Conservation (phyloP, 1,140 invertebrate species). For the Frieseomelitta varia region DNA sequence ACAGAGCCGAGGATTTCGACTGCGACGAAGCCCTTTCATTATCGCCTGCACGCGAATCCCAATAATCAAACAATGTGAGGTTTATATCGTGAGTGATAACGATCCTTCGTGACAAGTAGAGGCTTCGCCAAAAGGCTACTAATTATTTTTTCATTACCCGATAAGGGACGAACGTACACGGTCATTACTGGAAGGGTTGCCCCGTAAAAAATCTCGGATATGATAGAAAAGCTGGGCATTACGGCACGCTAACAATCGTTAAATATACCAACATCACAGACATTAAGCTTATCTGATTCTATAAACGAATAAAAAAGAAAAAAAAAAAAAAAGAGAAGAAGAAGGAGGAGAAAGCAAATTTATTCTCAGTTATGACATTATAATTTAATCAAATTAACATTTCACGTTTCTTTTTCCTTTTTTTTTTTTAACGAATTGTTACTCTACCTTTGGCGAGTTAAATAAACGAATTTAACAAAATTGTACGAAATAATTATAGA, state of each 20-base stretch:
- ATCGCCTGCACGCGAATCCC: slow-evolving; percentile 45
- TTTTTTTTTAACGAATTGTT: background rate
- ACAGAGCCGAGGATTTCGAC: background rate
- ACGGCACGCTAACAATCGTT: slow-evolving; percentile 14
- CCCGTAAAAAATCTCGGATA: slow-evolving; percentile 25
- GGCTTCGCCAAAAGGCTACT: slow-evolving; percentile 30
- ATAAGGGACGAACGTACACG: slow-evolving; percentile 44
- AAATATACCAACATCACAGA: background rate
- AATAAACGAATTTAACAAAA: too few species aligned
- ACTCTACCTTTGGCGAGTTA: background rate
- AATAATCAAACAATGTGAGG: slow-evolving; percentile 48
- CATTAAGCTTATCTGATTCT: background rate
- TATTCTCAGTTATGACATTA: background rate
- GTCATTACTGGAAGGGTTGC: slow-evolving; percentile 33
- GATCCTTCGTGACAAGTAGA: slow-evolving; percentile 50
- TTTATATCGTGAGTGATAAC: slow-evolving; percentile 57
- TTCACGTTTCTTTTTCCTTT: background rate
- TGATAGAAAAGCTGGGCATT: slow-evolving; percentile 1
- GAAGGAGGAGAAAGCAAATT: background rate
- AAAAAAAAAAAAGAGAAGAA: background rate
- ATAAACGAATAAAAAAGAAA: background rate
- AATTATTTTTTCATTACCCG: slow-evolving; percentile 63
- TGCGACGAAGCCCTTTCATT: background rate
- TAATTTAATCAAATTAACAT: background rate
- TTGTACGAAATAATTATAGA: too few species aligned